phyloP scores from a whole-genome alignment of 2,113 vertebrate species.

The Solea solea region DNA sequence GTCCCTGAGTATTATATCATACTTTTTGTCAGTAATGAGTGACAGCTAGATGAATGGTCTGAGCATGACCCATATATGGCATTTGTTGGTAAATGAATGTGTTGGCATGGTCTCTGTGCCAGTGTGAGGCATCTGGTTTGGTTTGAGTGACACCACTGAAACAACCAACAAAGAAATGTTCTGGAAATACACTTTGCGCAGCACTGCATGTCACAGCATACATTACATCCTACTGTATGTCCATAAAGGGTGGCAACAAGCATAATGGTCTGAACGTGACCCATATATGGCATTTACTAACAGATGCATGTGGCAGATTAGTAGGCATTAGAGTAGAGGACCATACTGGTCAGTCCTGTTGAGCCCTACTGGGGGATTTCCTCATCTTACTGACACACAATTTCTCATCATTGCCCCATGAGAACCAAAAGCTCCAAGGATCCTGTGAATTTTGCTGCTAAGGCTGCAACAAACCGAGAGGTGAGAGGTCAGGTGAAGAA shows the following conservation, averaged over 20 bases:
- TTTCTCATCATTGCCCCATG: slow-evolving; percentile 14
- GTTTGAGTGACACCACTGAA: slow-evolving; percentile 12
- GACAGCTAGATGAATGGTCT: too few relatives aligned
- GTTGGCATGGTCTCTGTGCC: slow-evolving; percentile 18
- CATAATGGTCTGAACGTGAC: slow-evolving; percentile 25
- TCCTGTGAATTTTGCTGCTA: slow-evolving; percentile 48
- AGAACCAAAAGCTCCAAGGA: slow-evolving; percentile 27
- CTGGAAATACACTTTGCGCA: not conserved
- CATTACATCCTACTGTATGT: slow-evolving; percentile 13
- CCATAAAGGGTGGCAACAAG: slow-evolving; percentile 14
- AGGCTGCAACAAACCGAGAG: slow-evolving; percentile 50
- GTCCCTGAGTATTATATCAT: too few relatives aligned
- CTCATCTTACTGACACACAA: not conserved
- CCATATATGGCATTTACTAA: slow-evolving; percentile 38
- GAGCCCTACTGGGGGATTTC: slow-evolving; percentile 9
- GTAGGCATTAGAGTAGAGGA: slow-evolving; percentile 19
- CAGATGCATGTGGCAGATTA: slow-evolving; percentile 62
- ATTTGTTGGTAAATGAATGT: not conserved
- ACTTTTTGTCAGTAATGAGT: too few relatives aligned
- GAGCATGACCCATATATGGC: too few relatives aligned
- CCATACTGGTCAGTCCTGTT: slow-evolving; percentile 21
- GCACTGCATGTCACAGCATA: not conserved
- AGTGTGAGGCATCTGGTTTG: slow-evolving; percentile 27
- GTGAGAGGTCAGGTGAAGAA: slow-evolving; percentile 70
- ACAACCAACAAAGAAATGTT: slow-evolving; percentile 14